phyloP scores from a whole-genome alignment of 2,888 invertebrate species.

The Neocrepidodera transversa region DNA sequence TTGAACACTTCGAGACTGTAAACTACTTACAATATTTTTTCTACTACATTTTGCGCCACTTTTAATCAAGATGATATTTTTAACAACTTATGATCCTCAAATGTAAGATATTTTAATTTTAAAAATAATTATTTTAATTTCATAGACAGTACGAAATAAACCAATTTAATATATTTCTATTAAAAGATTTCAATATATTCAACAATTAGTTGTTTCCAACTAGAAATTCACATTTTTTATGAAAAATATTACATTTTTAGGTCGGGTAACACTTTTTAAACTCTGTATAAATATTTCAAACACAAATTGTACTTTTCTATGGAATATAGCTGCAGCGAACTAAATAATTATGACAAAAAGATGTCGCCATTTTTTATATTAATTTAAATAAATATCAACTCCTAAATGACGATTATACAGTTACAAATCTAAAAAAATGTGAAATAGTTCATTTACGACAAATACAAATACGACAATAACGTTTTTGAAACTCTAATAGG shows the following conservation, averaged over 20 bases:
- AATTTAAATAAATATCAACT: background rate
- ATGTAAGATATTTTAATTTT: too few species aligned
- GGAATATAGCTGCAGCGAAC: background rate
- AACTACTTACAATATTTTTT: too few species aligned
- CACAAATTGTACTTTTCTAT: background rate
- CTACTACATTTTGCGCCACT: too few species aligned
- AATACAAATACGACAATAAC: too few species aligned
- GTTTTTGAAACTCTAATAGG: too few species aligned
- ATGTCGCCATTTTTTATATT: background rate
- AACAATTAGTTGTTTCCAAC: background rate
- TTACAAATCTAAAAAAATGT: too few species aligned
- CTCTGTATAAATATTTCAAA: conserved; percentile 11
- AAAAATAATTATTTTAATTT: background rate
- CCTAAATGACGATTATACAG: too few species aligned
- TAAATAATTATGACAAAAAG: background rate
- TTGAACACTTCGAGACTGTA: too few species aligned
- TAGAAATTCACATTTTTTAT: background rate
- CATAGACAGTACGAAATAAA: too few species aligned
- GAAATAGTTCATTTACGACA: too few species aligned
- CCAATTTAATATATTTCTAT: conserved; percentile 1
- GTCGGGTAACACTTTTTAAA: conserved; percentile 6
- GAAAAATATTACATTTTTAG: background rate
- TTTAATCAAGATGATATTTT: too few species aligned
- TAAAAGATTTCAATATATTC: background rate
- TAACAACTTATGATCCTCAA: too few species aligned